Percentiles rank a stretch among this genome's conserved stretches.
Evolutionary conservation across 2,888 invertebrate genomes (phyloP).

Genomic region (Brachylomia viminalis): DNA sequence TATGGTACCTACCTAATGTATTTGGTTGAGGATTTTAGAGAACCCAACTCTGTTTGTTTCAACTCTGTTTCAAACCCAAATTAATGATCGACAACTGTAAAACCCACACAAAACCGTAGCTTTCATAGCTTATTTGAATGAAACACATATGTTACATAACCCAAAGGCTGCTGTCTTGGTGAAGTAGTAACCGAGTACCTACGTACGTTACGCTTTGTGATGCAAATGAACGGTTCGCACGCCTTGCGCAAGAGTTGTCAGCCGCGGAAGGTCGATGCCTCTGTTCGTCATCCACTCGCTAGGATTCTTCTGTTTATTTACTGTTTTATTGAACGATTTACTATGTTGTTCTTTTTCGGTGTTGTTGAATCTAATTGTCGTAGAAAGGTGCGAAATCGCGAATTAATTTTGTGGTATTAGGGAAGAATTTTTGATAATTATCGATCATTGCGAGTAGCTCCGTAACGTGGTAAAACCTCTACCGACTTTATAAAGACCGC

Average conservation of each 20-base stretch:
- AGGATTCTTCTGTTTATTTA: slow-evolving; percentile 58
- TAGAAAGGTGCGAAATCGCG: slow-evolving; percentile 7
- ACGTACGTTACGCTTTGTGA: slow-evolving; percentile 68
- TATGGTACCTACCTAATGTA: neutral
- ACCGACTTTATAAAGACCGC: neutral
- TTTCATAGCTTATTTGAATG: slow-evolving; percentile 31
- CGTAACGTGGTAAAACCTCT: neutral
- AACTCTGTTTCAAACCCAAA: neutral
- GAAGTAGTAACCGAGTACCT: slow-evolving; percentile 51
- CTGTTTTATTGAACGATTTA: slow-evolving; percentile 30
- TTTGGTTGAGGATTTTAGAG: neutral
- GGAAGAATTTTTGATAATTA: slow-evolving; percentile 3
- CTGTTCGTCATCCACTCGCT: slow-evolving; percentile 56
- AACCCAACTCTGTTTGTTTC: neutral
- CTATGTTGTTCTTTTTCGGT: slow-evolving; percentile 11
- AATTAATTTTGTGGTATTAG: slow-evolving; percentile 7
- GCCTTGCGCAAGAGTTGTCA: slow-evolving; percentile 67
- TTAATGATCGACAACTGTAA: neutral
- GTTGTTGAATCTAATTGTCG: slow-evolving; percentile 6
- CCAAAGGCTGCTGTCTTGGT: slow-evolving; percentile 29
- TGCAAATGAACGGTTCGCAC: slow-evolving; percentile 70
- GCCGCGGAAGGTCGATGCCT: slow-evolving; percentile 69
- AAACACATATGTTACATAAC: slow-evolving; percentile 51
- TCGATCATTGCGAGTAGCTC: neutral
- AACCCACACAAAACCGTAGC: slow-evolving; percentile 28